phyloP scores from a whole-genome alignment of 2,797 vertebrate genomes.

The Rhyacichthys aspro region DNA sequence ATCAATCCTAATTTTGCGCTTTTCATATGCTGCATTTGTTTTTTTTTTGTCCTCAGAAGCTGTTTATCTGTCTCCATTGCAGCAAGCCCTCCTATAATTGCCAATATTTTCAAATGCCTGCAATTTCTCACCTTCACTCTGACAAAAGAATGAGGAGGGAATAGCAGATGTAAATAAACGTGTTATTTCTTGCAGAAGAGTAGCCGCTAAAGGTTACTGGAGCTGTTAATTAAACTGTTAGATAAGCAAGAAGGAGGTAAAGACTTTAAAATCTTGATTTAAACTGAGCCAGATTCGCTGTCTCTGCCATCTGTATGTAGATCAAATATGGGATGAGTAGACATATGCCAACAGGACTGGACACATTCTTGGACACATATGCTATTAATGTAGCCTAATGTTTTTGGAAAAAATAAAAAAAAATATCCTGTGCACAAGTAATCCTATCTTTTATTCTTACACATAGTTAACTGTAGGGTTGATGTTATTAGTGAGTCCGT shows the following conservation, averaged over 20 bases:
- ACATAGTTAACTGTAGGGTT: too few relatives aligned
- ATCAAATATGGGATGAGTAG: conserved; percentile 23
- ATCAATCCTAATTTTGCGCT: too few relatives aligned
- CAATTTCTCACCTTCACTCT: conserved; percentile 5
- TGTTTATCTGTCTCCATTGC: too few relatives aligned
- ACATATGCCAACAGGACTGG: conserved; percentile 11
- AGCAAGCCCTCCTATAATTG: background rate
- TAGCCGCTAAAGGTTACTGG: conserved; percentile 47
- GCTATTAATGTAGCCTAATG: background rate
- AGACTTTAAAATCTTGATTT: conserved; percentile 33
- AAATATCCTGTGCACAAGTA: too few relatives aligned
- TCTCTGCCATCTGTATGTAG: conserved; percentile 37
- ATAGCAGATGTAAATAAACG: conserved; percentile 59
- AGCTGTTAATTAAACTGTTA: conserved; percentile 70
- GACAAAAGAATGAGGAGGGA: background rate
- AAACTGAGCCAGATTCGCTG: conserved; percentile 33
- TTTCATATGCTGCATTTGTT: too few relatives aligned
- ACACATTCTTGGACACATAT: conserved; percentile 3
- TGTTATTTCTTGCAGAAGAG: conserved; percentile 41
- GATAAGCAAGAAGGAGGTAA: conserved; percentile 51
- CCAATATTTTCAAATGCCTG: background rate
- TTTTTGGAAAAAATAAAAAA: too few relatives aligned
- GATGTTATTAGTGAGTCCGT: too few relatives aligned
- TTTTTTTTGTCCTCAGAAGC: too few relatives aligned
- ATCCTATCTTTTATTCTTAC: too few relatives aligned